Conservation (phyloP, 2,888 invertebrate species). For the Melikaiella ostensackeni region DNA sequence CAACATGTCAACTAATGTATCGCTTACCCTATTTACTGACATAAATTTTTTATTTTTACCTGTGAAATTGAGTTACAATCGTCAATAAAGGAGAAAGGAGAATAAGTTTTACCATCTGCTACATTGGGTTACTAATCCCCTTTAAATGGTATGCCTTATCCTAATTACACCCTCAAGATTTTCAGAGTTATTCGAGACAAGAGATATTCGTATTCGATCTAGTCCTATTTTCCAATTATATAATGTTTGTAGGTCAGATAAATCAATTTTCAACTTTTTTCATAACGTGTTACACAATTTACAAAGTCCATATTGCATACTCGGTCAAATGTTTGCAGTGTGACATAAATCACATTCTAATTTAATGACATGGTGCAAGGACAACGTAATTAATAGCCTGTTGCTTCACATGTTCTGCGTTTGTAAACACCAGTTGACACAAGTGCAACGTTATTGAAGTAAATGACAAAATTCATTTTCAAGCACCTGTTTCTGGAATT, state of each 20-base stretch:
- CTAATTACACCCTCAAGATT: neutral
- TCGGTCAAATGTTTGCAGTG: conserved; percentile 11
- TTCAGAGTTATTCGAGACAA: neutral
- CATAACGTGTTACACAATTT: neutral
- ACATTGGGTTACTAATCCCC: neutral
- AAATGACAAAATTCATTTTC: conserved; percentile 37
- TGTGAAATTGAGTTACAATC: neutral
- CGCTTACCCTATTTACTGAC: no score
- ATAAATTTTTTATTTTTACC: no score
- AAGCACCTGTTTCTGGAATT: conserved; percentile 15
- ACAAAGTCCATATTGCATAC: neutral
- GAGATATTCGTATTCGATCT: neutral
- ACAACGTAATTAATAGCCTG: conserved; percentile 40
- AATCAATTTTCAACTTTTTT: neutral
- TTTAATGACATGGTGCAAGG: conserved; percentile 21
- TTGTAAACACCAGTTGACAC: conserved; percentile 31
- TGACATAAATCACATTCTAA: conserved; percentile 37
- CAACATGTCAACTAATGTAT: no score
- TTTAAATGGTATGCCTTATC: neutral
- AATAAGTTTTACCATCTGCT: neutral
- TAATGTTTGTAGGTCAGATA: neutral
- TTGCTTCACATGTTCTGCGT: conserved; percentile 37
- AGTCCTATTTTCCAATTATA: neutral
- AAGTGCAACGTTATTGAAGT: conserved; percentile 33
- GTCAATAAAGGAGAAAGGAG: neutral